These are phyloP conservation scores for Gymnosoma rotundatum DNA, from an alignment of 2,888 invertebrate genomes.

Conservation along the genomic window DNA sequence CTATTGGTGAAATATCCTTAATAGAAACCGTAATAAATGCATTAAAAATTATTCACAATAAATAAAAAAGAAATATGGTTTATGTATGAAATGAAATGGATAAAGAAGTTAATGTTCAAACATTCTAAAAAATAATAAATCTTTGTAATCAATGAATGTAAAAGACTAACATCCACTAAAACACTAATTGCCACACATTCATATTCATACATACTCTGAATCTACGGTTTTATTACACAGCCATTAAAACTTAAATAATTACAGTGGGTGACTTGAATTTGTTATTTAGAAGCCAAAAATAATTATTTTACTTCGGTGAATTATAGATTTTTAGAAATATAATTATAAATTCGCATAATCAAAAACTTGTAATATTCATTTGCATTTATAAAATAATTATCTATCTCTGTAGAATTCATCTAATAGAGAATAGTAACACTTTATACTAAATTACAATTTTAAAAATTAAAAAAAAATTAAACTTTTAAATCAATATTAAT, in stretches of 20 bases:
- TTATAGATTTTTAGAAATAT: no score
- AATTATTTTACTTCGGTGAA: not conserved
- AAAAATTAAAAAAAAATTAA: no score
- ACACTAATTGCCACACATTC: constrained; percentile 13
- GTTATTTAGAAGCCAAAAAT: not conserved
- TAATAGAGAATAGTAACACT: no score
- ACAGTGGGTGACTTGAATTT: not conserved
- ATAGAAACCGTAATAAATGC: constrained; percentile 34
- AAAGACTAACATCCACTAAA: not conserved
- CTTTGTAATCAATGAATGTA: constrained; percentile 44
- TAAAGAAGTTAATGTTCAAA: not conserved
- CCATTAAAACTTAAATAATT: not conserved
- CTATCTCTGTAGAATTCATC: no score
- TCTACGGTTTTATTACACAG: not conserved
- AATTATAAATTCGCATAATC: no score
- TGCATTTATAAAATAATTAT: no score
- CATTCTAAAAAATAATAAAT: constrained; percentile 57
- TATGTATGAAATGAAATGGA: constrained; percentile 10
- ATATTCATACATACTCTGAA: not conserved
- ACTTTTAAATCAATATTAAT: no score
- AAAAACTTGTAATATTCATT: no score
- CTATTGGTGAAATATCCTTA: constrained; percentile 75
- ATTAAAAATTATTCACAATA: constrained; percentile 45
- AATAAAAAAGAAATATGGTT: constrained; percentile 4
- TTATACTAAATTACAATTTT: no score